A percentile compares a stretch with the other conserved stretches of the same genome.
Conservation (phyloP, 2,888 invertebrate species). For the Zhuqinia jingwanae region DNA sequence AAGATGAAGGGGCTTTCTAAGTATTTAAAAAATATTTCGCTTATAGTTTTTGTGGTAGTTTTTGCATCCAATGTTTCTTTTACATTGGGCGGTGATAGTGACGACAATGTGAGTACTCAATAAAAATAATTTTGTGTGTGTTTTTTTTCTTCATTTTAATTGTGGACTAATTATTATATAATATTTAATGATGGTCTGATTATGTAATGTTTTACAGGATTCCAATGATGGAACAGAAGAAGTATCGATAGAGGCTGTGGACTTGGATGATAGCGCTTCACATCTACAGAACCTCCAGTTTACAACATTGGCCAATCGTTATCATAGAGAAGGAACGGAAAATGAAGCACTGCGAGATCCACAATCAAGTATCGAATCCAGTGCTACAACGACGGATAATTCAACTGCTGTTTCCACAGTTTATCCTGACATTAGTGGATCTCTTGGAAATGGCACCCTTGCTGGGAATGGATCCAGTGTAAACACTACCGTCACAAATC, state of each 20-base stretch:
- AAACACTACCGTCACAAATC: constrained; percentile 30
- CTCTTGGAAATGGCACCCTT: not conserved
- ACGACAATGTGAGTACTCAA: not conserved
- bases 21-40: not conserved
- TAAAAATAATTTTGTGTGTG: not conserved
- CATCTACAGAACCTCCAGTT: not conserved
- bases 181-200: not conserved
- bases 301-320: not conserved
- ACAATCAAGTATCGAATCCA: no score
- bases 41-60: not conserved
- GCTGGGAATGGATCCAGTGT: constrained; percentile 20
- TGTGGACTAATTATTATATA: not conserved
- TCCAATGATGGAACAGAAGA: constrained; percentile 19
- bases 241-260: constrained; percentile 65
- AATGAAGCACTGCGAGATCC: not conserved
- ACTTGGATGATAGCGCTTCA: constrained; percentile 12
- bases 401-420: constrained; percentile 59
- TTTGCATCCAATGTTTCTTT: not conserved
- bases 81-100: not conserved
- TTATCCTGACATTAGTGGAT: constrained; percentile 40
- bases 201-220: no score
- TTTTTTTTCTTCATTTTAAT: not conserved
- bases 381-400: constrained; percentile 26
- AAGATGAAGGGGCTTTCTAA: not conserved
- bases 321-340: not conserved